Conservation (phyloP, 2,797 vertebrate genomes). For the Leucoraja ocellata region DNA sequence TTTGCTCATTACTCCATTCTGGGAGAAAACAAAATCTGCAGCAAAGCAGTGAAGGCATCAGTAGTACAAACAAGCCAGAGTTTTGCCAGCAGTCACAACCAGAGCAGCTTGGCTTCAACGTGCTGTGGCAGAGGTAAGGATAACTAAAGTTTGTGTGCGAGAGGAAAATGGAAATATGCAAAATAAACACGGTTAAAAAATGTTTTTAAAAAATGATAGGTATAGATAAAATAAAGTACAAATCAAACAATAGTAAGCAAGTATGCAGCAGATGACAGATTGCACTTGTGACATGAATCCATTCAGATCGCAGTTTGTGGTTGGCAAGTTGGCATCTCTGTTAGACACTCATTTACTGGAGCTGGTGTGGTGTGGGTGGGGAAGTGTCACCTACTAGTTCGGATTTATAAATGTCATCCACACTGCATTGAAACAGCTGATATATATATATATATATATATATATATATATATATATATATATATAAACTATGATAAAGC, state of each 20-base stretch:
- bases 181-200: background rate
- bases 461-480: background rate
- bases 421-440: background rate
- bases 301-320: slow-evolving; percentile 16
- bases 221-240: background rate
- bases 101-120: background rate
- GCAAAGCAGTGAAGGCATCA: background rate
- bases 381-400: background rate
- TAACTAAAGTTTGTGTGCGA: background rate
- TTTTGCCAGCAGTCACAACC: background rate
- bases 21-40: background rate
- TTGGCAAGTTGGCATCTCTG: slow-evolving; percentile 17
- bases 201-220: background rate
- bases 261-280: background rate
- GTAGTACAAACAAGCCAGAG: background rate
- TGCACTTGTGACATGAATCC: background rate
- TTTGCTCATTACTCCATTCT: background rate
- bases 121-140: background rate
- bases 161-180: background rate
- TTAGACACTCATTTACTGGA: slow-evolving; percentile 2
- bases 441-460: background rate
- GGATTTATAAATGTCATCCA: slow-evolving; percentile 17
- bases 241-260: background rate
- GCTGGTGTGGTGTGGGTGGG: background rate
- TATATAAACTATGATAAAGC: background rate